A percentile compares a stretch with the other conserved stretches of the same genome.
Evolutionary conservation across 2,113 vertebrate species (phyloP).

Genomic region (Pongo abelii): DNA sequence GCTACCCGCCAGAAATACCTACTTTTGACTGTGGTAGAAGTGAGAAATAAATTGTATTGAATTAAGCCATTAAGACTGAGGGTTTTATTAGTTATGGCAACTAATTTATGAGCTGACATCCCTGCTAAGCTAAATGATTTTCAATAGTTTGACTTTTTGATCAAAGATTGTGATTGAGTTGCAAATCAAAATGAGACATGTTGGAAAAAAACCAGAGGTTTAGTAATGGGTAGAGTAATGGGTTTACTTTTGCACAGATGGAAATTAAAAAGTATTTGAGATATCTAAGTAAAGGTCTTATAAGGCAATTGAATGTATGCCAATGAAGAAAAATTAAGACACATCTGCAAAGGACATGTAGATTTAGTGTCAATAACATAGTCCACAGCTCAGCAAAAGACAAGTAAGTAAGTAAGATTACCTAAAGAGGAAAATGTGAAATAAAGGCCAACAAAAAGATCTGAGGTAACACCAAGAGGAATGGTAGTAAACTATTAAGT

Average conservation of each 20-base stretch:
- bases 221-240: background rate
- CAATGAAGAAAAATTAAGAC: background rate
- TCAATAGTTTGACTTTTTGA: background rate
- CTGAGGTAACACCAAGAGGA: background rate
- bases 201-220: background rate
- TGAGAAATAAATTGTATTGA: background rate
- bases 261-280: background rate
- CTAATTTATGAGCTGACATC: background rate
- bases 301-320: background rate
- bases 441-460: background rate
- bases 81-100: background rate
- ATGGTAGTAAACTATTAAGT: background rate
- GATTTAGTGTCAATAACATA: background rate
- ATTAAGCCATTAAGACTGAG: background rate
- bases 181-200: background rate
- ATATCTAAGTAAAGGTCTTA: background rate
- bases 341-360: background rate
- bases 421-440: background rate
- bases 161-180: background rate
- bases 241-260: background rate
- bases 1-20: background rate
- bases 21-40: background rate
- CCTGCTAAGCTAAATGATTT: background rate
- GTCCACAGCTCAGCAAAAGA: background rate
- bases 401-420: background rate